Evolutionary conservation across 2,797 vertebrate genomes (phyloP), one percentile per base, ranked within the genome.

Genomic region (Danio albolineatus): DNA sequence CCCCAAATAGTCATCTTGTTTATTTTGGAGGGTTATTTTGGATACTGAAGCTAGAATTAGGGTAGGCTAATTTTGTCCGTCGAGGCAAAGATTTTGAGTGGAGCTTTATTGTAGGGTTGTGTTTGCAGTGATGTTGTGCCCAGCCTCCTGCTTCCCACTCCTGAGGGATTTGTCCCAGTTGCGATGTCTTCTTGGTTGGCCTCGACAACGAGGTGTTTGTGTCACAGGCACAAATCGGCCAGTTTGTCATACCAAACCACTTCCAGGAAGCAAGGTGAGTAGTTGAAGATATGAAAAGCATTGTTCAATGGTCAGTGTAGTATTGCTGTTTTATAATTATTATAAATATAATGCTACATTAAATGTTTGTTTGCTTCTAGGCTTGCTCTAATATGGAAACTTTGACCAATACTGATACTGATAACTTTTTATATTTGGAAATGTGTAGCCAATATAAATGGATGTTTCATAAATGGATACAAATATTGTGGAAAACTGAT

Each of bases 101-200:
- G 39, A n/a, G 12, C 46, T 38, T 71, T 46, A 36, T 12, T 61
- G 60, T 60, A n/a, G 12, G 36, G 54, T 73, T 43, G 39, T 43
- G 14, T 44, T 41, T 38, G 74, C 39, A 77, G 76, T 19, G 60
- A 88, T 94, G 93, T 79, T 94, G 87, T 94, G 92, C 76, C 90
- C 92, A 1, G 89, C 90, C 41, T 92, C 92, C 82, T 94, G 93
- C 85, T 88, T 94, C 79, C 92, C 93, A 10, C 91, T 93, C 87
- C 89, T 94, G 85, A 89, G 90, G 88, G 92, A 93, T 85, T 82
- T 93, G 79, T 90, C 91, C 78, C 92, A 91, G 86, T 92, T 92
- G 92, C 92, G 92, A 59, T 92, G 92, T 81, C 89, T 93, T 84
- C 90, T 93, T 75, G 89, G 91, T 46, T 92, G 91, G 90, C 89